These are phyloP conservation scores for Tinamus major DNA, from an alignment of 2,797 vertebrate species.

Conservation along the genomic window DNA sequence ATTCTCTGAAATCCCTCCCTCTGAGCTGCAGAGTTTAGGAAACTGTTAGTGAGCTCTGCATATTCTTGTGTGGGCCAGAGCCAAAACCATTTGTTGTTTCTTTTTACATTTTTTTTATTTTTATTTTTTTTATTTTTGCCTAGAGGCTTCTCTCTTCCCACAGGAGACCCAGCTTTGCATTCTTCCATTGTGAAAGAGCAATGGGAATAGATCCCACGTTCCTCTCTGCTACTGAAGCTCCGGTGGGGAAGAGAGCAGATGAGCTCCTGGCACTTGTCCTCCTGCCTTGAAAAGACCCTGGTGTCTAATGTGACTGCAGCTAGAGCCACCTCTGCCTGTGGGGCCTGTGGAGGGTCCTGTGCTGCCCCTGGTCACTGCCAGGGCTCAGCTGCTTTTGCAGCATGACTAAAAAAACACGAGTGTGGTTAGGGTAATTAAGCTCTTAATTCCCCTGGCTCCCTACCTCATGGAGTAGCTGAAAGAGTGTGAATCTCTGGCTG, in stretches of 20 bases:
- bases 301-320: neutral
- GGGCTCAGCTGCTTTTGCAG: neutral
- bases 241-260: neutral
- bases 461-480: neutral
- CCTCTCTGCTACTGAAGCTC: neutral
- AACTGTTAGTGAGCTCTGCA: slow-evolving; percentile 56
- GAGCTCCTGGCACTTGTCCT: neutral
- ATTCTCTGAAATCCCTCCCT: neutral
- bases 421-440: neutral
- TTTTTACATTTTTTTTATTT: no score
- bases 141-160: slow-evolving; percentile 8
- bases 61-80: neutral
- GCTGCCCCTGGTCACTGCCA: neutral
- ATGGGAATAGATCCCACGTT: neutral
- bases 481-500: neutral
- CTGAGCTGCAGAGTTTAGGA: slow-evolving; percentile 37
- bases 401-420: neutral
- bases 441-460: neutral
- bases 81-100: slow-evolving; percentile 40
- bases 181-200: neutral
- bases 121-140: neutral
- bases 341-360: no score
- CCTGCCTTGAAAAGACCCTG: neutral
- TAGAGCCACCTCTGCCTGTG: neutral
- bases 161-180: slow-evolving; percentile 24